Evolutionary conservation across 2,888 invertebrate species (phyloP), one percentile per base, ranked within the genome.

Genomic region (Mesorhabditis sp.): DNA sequence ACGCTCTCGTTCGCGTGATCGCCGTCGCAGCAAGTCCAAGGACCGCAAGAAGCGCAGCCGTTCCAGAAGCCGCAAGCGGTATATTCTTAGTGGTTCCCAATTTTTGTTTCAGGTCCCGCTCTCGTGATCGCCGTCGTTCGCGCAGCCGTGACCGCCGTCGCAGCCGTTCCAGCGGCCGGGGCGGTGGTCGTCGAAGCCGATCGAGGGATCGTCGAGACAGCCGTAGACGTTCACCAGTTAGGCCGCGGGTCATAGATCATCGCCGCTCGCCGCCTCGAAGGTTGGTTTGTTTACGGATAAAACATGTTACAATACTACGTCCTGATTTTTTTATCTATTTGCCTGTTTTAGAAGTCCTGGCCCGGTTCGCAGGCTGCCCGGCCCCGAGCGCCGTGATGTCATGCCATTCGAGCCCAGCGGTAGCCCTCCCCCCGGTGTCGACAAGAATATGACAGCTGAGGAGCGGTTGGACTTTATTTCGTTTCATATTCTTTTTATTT

Each of bases 401-500:
- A 85, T 85, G 85, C 86, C 86, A 5, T 85, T 85, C 77, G 80
- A 82, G 13, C 81, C 85, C 1, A 76, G 80, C 45, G 73, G 74
- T n/a, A 81, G 80, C 15, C 85, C 85, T 2, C 85, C 85, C 58
- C 80, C 76, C 64, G 73, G 72, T 62, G 83, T 80, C 50, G 78
- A 80, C 50, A 65, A 77, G 44, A 79, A 82, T 65, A 71, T 97
- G 70, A 93, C 95, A 65, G 93, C 96, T 0, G 98, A 98, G 87
- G 98, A 98, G 87, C 90, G 97, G 74, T 50, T 13, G n/a, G n/a
- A 2, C 58, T 13, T 50, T 50, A 50, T 10, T 50, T 10, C n/a
- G 10, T 50, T 10, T n/a, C n/a, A 13, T 50, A 13, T 13, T 50
- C n/a, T 50, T 13, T 50, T 50, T 10, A 50, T 50, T 50, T 50